Conservation (phyloP, 2,888 invertebrate genomes). For the Drosophila macrospina region DNA sequence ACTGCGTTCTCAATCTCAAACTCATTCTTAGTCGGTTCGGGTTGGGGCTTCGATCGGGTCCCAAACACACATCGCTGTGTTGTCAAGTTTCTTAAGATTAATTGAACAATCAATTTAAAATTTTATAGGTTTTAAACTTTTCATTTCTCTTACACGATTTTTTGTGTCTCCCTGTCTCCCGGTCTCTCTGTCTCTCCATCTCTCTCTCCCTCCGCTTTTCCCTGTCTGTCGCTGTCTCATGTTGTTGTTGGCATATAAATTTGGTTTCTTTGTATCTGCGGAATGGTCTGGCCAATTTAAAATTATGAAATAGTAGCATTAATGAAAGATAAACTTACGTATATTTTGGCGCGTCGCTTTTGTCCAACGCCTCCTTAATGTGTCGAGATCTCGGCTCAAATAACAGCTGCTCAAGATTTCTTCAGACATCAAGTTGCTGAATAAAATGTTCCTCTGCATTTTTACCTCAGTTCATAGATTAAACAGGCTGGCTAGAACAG, state of each 20-base stretch:
- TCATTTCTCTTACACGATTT: conserved; percentile 74
- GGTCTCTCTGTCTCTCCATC: conserved; percentile 5
- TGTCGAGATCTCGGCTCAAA: conserved; percentile 4
- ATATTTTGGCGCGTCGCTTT: conserved; percentile 50
- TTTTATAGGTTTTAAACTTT: conserved; percentile 83
- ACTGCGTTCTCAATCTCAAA: conserved; percentile 59
- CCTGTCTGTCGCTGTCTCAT: conserved; percentile 19
- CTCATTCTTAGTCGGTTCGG: conserved; percentile 6
- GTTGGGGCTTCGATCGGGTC: conserved; percentile 22
- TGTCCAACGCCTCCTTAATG: conserved; percentile 15
- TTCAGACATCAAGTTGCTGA: too few species aligned
- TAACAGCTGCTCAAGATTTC: neutral
- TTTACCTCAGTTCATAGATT: too few species aligned
- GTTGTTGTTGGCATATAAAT: conserved; percentile 67
- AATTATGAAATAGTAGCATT: conserved; percentile 74
- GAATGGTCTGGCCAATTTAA: conserved; percentile 64
- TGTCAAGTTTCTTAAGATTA: conserved; percentile 84
- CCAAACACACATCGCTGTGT: conserved; percentile 53
- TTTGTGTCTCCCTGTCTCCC: conserved; percentile 31
- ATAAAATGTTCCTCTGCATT: too few species aligned
- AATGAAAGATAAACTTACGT: conserved; percentile 67
- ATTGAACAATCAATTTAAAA: conserved; percentile 85
- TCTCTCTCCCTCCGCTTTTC: neutral
- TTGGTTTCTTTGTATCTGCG: conserved; percentile 66
- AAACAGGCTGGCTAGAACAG: too few species aligned